Evolutionary conservation across 1,140 invertebrate genomes (phyloP).

Genomic region (Grapholita molesta): DNA sequence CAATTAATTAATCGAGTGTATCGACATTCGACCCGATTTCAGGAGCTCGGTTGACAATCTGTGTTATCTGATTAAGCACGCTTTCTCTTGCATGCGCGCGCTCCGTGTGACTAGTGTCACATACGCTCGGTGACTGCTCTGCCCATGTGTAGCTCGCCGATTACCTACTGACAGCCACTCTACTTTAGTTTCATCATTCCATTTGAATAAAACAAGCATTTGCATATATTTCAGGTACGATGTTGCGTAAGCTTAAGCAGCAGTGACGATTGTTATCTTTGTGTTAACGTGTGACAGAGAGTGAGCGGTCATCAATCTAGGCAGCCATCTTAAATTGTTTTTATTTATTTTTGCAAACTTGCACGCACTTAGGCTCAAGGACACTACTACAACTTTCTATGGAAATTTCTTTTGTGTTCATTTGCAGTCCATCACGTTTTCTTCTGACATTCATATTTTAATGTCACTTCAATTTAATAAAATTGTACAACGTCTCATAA

Average conservation of each 20-base stretch:
- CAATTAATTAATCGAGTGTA: conserved; percentile 76
- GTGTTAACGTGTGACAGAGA: conserved; percentile 34
- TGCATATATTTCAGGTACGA: conserved; percentile 40
- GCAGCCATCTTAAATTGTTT: background rate
- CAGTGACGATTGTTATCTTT: conserved; percentile 41
- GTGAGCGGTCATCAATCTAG: conserved; percentile 39
- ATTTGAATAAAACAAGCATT: conserved; percentile 67
- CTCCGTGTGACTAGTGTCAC: conserved; percentile 28
- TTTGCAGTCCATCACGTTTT: too few relatives aligned
- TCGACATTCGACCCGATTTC: conserved; percentile 76
- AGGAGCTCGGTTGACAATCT: conserved; percentile 75
- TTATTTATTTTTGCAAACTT: background rate
- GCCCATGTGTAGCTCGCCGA: conserved; percentile 42
- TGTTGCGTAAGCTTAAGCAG: conserved; percentile 41
- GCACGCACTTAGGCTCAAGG: background rate
- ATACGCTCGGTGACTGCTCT: conserved; percentile 38
- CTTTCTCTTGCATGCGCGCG: conserved; percentile 60
- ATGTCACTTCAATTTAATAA: too few relatives aligned
- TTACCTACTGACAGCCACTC: conserved; percentile 53
- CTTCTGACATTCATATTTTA: too few relatives aligned
- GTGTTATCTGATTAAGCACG: conserved; percentile 77
- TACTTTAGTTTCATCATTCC: conserved; percentile 66
- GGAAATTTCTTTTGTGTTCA: too few relatives aligned
- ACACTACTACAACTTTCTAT: too few relatives aligned
- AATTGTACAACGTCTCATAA: too few relatives aligned